Evolutionary conservation across 2,797 vertebrate genomes (phyloP), one percentile per base, ranked within the genome.

Genomic region (Pagetopsis macropterus): DNA sequence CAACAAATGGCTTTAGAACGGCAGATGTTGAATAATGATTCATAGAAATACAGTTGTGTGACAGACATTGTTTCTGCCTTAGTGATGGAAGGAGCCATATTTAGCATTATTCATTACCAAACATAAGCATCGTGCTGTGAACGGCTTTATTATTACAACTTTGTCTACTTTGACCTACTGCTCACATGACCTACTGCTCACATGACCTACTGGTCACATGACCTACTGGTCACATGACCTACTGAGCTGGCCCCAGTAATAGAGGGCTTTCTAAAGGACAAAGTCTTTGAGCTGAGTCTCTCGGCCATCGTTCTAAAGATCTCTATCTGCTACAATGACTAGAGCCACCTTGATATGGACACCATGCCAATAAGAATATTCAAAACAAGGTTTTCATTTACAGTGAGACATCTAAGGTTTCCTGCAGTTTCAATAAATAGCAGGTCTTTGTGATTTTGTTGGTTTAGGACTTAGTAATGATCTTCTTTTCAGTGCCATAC

Each of bases 231-330:
- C 23, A 23, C 23, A 23, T 21, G 21, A 21, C 21, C 21, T 21
- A 2, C 61, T 70, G 60, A 60, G 6, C 49, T 44, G 19, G 3
- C 45, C 51, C 27, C 31, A 33, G 15, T 57, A 55, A 68, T 2
- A 13, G 17, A 62, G 9, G 10, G 1, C 10, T 48, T 46, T 45
- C 37, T 11, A 19, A 27, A 27, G 27, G 27, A 27, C 27, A 27
- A 19, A 45, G 55, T 59, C 63, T 54, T 45, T 17, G 19, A 50
- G 33, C 40, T 54, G 59, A 37, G 12, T 19, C 64, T 31, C 43
- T 9, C 2, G 31, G 41, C 48, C 15, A 10, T 12, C 5, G 0
- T n/a, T 58, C 19, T 16, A 27, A 51, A 12, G 1, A 19, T 33
- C 17, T 63, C 3, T 51, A 64, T 49, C 10, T 2, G 1, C 31